These are phyloP conservation scores for Diglossa cyanea DNA, from an alignment of 2,797 vertebrate species.

Conservation along the genomic window DNA sequence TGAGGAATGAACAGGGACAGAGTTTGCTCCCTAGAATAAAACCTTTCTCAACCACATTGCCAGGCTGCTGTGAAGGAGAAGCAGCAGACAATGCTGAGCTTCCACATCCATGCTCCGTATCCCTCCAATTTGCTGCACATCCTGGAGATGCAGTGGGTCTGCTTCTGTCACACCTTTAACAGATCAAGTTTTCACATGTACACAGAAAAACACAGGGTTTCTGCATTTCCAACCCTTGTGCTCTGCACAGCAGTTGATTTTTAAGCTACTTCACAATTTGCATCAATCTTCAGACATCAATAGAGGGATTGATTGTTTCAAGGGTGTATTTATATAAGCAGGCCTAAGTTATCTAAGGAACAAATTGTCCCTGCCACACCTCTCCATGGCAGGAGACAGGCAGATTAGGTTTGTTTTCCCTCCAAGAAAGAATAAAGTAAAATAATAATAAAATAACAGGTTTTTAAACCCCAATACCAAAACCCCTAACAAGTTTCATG, in stretches of 20 bases:
- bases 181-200: fast-evolving
- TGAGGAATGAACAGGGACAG: background rate
- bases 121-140: background rate
- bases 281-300: background rate
- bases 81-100: background rate
- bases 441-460: background rate
- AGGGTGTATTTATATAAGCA: background rate
- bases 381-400: background rate
- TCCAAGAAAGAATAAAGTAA: background rate
- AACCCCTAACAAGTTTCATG: background rate
- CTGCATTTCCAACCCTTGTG: background rate
- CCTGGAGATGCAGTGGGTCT: background rate
- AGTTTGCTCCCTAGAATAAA: background rate
- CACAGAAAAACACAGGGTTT: background rate
- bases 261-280: background rate
- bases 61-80: background rate
- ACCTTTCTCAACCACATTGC: background rate
- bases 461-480: background rate
- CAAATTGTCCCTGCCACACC: background rate
- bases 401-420: background rate
- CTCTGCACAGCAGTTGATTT: background rate
- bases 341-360: background rate
- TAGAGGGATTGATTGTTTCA: background rate
- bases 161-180: background rate
- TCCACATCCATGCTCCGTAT: background rate